A percentile compares a stretch with the other conserved stretches of the same genome.
Evolutionary conservation across 2,888 invertebrate genomes (phyloP).

Genomic region (Napeogenes inachia): DNA sequence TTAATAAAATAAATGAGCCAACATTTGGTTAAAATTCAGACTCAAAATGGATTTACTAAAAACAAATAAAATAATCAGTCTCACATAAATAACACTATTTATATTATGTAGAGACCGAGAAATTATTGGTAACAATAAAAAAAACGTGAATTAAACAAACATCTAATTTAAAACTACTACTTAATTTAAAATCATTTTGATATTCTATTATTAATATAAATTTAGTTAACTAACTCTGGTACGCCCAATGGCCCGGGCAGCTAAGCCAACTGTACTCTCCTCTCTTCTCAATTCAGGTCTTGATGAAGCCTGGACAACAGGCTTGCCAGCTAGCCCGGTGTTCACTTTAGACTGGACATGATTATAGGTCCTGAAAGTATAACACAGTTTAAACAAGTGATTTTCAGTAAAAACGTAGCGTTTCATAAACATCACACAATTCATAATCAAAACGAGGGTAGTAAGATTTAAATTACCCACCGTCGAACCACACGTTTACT

Average conservation of each 20-base stretch:
- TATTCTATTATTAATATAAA: no score
- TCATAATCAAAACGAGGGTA: conserved; percentile 32
- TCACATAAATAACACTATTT: no score
- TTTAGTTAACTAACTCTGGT: conserved; percentile 44
- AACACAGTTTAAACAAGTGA: neutral
- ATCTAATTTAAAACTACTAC: neutral
- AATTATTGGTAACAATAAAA: no score
- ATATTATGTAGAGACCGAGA: no score
- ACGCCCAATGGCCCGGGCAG: conserved; percentile 52
- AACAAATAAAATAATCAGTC: no score
- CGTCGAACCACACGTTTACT: conserved; percentile 41
- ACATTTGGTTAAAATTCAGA: no score
- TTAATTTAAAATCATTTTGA: conserved; percentile 2
- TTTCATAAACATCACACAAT: neutral
- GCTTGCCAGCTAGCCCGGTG: conserved; percentile 54
- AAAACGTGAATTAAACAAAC: no score
- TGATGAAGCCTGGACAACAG: conserved; percentile 44
- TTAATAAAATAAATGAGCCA: no score
- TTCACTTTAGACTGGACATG: conserved; percentile 72
- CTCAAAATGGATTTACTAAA: no score
- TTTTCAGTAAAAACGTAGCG: neutral
- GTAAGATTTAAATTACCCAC: conserved; percentile 37
- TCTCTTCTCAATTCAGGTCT: conserved; percentile 61
- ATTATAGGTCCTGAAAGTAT: conserved; percentile 54
- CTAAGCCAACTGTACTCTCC: conserved; percentile 63